Conservation (phyloP, 2,888 invertebrate genomes). For the Cosmia pyralina region DNA sequence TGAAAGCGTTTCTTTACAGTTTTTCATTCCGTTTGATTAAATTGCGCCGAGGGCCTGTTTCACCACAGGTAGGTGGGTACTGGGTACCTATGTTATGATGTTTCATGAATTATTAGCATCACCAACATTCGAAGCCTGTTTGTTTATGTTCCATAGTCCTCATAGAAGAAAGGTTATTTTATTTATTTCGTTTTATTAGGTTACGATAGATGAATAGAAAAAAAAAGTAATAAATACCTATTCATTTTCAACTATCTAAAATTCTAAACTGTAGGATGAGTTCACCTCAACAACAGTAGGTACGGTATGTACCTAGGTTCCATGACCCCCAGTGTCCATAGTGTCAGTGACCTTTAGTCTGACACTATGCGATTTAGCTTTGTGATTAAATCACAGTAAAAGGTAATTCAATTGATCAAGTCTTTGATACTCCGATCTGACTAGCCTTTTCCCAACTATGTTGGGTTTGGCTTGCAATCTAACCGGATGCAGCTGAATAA, state of each 20-base stretch:
- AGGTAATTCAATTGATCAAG: background rate
- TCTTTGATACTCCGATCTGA: background rate
- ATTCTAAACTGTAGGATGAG: background rate
- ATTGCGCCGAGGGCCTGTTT: no score
- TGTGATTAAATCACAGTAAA: background rate
- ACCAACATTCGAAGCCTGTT: background rate
- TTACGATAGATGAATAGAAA: background rate
- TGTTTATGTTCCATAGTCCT: background rate
- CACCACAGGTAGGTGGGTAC: no score
- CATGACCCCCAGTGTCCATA: no score
- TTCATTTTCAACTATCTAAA: background rate
- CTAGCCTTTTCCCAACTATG: no score
- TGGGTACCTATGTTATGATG: no score
- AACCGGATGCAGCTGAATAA: no score
- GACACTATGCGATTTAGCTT: background rate
- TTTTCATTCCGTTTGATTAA: no score
- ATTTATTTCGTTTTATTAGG: background rate
- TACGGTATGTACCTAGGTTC: background rate
- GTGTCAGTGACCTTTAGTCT: no score
- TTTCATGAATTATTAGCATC: background rate
- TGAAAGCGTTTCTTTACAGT: no score
- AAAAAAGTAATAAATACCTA: background rate
- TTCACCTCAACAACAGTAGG: background rate
- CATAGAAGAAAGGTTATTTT: background rate
- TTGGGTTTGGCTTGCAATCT: no score